Evolutionary conservation across 2,113 vertebrate species (phyloP), one percentile per base, ranked within the genome.

Genomic region (Colaptes auratus): DNA sequence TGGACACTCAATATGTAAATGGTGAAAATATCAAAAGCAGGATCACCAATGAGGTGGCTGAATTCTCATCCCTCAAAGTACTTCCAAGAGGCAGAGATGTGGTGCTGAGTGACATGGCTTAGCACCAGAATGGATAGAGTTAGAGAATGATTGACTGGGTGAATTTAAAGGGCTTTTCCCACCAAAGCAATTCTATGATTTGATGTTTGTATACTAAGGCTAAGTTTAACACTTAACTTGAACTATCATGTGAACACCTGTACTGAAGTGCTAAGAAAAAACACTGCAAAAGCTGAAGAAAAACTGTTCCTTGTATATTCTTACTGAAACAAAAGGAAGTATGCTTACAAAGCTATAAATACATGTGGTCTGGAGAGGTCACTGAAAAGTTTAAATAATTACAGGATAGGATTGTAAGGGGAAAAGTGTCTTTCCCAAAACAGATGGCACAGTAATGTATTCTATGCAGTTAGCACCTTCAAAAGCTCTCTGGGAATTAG

Each of bases 361-460:
- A 95, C 50, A 46, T 88, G 75, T 2, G 25, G 46, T 82, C 76
- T 82, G 72, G 82, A 89, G 58, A 90, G 77, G 52, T 86, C 80
- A 74, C 65, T 63, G 65, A 27, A 42, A 55, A 79, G 59, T 83
- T 94, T 66, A 83, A 93, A 91, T 94, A 93, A 90, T 86, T 89
- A 24, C 53, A 83, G 60, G 24, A 42, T 71, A 52, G 28, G 23
- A 95, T 85, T 11, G 72, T 56, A 91, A 86, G 67, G 90, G 90
- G 92, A 83, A 88, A 93, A 95, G 58, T 31, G n/a, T 64, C 64
- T 93, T 73, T 76, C 90, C 92, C 0, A 0, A 86, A 95, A 67
- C 93, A 96, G 92, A 94, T 96, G 90, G 96, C 60, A 82, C 88
- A 93, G 11, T 88, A 93, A 96, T 88, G 35, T 83, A 94, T 95